A percentile compares a stretch with the other conserved stretches of the same genome.
phyloP scores from a whole-genome alignment of 2,888 invertebrate species.

The Panzeria rudis region DNA sequence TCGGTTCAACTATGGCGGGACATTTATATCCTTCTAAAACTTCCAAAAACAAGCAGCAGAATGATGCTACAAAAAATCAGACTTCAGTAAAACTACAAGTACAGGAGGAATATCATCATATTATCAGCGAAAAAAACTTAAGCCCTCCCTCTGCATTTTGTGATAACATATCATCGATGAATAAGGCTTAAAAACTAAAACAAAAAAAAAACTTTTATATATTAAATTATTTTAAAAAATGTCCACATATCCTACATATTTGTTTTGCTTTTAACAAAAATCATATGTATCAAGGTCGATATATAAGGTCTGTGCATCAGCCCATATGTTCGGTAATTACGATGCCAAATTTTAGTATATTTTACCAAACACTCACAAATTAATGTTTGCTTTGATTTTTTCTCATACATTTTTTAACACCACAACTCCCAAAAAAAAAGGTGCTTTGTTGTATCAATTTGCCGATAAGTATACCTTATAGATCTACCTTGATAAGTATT shows the following conservation, averaged over 20 bases:
- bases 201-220: constrained; percentile 1
- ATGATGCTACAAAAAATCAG: constrained; percentile 22
- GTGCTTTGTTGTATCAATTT: no score
- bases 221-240: constrained; percentile 11
- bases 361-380: no score
- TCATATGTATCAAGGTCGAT: background rate
- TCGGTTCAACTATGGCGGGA: constrained; percentile 79
- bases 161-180: constrained; percentile 77
- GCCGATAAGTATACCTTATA: no score
- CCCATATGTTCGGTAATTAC: no score
- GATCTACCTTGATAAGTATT: constrained; percentile 40
- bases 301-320: no score
- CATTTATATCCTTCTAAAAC: constrained; percentile 74
- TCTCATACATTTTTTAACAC: no score
- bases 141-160: constrained; percentile 84
- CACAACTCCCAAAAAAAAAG: no score
- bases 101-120: constrained; percentile 77
- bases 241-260: constrained; percentile 38
- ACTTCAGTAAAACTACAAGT: constrained; percentile 39
- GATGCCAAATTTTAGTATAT: no score
- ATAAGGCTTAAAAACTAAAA: constrained; percentile 67
- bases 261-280: constrained; percentile 37
- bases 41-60: constrained; percentile 62
- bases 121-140: constrained; percentile 79
- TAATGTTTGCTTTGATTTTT: no score